phyloP scores from a whole-genome alignment of 2,113 vertebrate genomes.

The Apodemus sylvaticus region DNA sequence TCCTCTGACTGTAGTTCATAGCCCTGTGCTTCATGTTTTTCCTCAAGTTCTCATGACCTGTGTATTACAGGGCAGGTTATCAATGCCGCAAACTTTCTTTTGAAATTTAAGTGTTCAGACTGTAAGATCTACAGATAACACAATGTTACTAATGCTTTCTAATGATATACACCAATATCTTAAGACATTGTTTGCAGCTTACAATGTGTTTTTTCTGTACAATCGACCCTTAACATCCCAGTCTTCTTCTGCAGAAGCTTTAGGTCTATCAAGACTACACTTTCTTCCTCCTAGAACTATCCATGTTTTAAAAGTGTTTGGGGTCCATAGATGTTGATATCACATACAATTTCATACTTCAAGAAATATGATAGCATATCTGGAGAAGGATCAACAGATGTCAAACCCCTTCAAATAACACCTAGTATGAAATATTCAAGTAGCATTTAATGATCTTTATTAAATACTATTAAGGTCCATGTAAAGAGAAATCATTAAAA shows the following conservation, averaged over 20 bases:
- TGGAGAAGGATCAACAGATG: background rate
- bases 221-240: background rate
- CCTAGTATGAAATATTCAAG: background rate
- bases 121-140: background rate
- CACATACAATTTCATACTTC: background rate
- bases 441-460: slow-evolving; percentile 14
- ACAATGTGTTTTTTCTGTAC: background rate
- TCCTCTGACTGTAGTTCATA: background rate
- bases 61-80: background rate
- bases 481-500: slow-evolving; percentile 58
- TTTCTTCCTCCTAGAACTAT: background rate
- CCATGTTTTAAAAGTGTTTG: background rate
- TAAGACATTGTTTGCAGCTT: background rate
- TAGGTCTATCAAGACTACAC: background rate
- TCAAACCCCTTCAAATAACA: background rate
- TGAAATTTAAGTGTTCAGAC: background rate
- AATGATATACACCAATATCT: background rate
- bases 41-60: background rate
- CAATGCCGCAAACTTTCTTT: background rate
- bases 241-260: background rate
- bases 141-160: background rate
- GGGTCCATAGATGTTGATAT: background rate
- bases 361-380: background rate
- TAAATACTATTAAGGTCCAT: slow-evolving; percentile 48
- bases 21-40: fast-evolving